Conservation (phyloP, 2,888 invertebrate genomes). For the Isotomurus palustris region DNA sequence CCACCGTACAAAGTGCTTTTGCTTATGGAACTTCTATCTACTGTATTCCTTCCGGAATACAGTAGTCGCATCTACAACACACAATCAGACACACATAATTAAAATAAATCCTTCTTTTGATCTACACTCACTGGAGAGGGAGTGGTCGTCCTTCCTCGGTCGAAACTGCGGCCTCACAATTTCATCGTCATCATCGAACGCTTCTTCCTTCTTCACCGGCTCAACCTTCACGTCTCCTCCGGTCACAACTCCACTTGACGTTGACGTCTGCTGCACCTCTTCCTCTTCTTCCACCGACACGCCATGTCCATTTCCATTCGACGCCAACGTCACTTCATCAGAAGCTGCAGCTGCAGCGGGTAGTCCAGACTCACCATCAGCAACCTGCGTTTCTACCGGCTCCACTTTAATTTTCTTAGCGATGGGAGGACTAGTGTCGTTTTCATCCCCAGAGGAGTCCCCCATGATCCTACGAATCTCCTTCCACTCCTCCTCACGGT, state of each 20-base stretch:
- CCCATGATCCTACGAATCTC: background rate
- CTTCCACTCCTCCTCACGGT: background rate
- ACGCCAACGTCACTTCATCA: background rate
- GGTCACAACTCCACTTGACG: slow-evolving; percentile 8
- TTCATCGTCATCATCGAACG: background rate
- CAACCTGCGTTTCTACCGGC: background rate
- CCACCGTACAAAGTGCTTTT: too few species aligned
- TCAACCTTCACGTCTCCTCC: too few species aligned
- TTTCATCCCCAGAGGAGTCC: slow-evolving; percentile 4
- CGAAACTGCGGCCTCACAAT: too few species aligned
- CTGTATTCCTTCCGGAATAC: too few species aligned
- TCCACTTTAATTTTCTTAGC: slow-evolving; percentile 25
- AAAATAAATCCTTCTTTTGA: too few species aligned
- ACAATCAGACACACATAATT: too few species aligned
- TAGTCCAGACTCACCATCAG: background rate
- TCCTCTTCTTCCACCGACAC: slow-evolving; percentile 3
- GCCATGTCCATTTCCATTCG: background rate
- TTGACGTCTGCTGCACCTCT: background rate
- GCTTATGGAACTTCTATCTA: too few species aligned
- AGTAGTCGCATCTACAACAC: too few species aligned
- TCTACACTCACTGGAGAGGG: too few species aligned
- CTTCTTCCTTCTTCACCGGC: background rate
- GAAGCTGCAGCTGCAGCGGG: background rate
- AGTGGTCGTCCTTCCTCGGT: too few species aligned
- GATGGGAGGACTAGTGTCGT: slow-evolving; percentile 13